Conservation (phyloP, 2,888 invertebrate genomes). For the Tanypteryx hageni region DNA sequence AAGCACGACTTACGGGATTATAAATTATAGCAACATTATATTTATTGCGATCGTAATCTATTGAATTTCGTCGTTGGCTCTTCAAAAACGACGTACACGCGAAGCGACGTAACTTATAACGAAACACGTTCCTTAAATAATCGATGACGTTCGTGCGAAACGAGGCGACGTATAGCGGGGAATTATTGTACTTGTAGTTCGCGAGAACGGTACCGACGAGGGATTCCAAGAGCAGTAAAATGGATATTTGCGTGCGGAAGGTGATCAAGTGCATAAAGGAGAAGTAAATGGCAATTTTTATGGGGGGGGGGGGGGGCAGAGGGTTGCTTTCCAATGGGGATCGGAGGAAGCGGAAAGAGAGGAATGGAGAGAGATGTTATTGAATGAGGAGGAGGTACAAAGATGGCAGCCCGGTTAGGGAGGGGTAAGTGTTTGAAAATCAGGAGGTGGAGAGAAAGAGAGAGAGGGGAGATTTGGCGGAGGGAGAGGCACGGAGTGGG, state of each 20-base stretch:
- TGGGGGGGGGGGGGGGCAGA: neutral
- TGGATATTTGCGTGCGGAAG: neutral
- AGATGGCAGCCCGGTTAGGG: neutral
- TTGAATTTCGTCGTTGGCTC: too few species aligned
- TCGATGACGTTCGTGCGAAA: neutral
- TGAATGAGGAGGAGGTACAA: neutral
- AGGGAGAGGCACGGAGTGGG: neutral
- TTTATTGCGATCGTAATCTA: too few species aligned
- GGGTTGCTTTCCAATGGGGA: neutral
- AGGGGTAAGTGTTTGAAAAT: neutral
- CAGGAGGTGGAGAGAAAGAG: too few species aligned
- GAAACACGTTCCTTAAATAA: neutral
- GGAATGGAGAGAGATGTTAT: neutral
- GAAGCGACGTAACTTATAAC: neutral
- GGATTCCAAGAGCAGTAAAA: neutral
- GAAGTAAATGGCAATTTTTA: too few species aligned
- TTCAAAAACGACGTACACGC: too few species aligned
- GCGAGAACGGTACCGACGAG: neutral
- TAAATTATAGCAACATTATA: too few species aligned
- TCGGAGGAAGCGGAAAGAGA: neutral
- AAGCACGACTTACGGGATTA: too few species aligned
- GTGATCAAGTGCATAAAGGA: neutral
- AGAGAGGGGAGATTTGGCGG: neutral
- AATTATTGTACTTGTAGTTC: neutral
- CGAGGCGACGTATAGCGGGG: neutral